Base-by-base conservation (phyloP, 2,797 vertebrate species). In the Percopsis omiscomaycus region DNA sequence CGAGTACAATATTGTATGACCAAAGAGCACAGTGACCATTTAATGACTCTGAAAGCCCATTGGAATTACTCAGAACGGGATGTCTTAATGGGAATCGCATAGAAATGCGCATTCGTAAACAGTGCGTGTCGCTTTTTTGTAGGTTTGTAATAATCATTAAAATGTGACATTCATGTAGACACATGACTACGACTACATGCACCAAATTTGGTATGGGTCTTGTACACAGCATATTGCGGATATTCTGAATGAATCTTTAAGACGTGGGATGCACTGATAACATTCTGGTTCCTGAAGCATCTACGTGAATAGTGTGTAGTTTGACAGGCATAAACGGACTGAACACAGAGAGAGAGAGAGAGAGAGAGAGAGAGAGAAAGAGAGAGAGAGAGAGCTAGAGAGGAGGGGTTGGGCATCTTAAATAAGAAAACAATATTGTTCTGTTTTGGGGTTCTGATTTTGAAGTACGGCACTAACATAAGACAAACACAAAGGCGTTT, bases 41-140 rank as follows among this genome's bases (percentile, higher is more conserved):
- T 84, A 88, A 83, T 78, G 69, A 69, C 74, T 60, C 54, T 75
- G 71, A 80, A 81, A 81, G 74, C 66, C 68, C 53, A 6, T 58
- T 69, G 64, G 68, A 82, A 82, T 71, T 74, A 64, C 74, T 75
- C 68, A 74, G 72, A 82, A 81, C 74, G 27, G 81, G 68, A 86
- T 68, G 70, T 87, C 79, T 84, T 86, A 84, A 88, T 88, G 83
- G 65, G 61, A 78, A 66, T 66, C 61, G 66, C 66, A 44, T 12
- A 11, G 9, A 73, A 58, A 84, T 81, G 66, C 73, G 66, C 65
- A 77, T 81, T 77, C 66, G 64, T 73, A 81, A 88, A 82, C 69
- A 37, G 8, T 12, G 70, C 47, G 61, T 9, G 10, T 53, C 50
- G 61, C 57, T 54, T 59, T 69, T 56, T 60, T 55, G 69, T 57